These are phyloP conservation scores for Dipodomys merriami DNA, from an alignment of 2,113 vertebrate genomes.

Conservation along the genomic window DNA sequence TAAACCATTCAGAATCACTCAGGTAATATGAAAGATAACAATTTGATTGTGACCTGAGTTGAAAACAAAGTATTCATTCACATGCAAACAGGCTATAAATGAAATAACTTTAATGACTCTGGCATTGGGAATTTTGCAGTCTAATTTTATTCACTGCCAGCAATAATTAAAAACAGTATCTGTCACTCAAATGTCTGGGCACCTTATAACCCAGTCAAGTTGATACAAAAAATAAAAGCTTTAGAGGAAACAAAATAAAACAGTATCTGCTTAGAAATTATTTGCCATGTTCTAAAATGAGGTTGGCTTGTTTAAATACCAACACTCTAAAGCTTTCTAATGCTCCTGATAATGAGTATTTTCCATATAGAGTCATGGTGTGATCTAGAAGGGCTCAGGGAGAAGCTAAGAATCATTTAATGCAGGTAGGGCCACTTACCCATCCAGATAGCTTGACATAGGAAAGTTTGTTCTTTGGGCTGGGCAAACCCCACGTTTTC, in stretches of 20 bases:
- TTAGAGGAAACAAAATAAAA: neutral
- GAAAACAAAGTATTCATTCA: neutral
- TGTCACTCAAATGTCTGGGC: no score
- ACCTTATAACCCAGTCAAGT: no score
- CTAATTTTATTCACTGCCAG: neutral
- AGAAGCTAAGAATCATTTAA: neutral
- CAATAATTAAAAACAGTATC: neutral
- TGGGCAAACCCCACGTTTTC: constrained; percentile 39
- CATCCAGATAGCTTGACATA: neutral
- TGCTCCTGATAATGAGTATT: neutral
- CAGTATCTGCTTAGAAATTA: no score
- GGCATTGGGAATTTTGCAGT: neutral
- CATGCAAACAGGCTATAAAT: neutral
- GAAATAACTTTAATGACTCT: neutral
- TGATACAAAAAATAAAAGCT: no score
- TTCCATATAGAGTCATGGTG: neutral
- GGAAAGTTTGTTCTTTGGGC: constrained; percentile 9
- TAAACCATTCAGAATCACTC: neutral
- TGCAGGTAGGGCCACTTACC: no score
- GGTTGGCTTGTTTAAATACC: neutral
- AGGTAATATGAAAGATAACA: neutral
- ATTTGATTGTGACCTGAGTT: neutral
- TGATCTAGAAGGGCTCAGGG: no score
- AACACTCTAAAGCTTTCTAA: neutral
- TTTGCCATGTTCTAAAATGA: neutral